Base-by-base conservation (phyloP, 2,888 invertebrate genomes). In the Stenodema calcarata region DNA sequence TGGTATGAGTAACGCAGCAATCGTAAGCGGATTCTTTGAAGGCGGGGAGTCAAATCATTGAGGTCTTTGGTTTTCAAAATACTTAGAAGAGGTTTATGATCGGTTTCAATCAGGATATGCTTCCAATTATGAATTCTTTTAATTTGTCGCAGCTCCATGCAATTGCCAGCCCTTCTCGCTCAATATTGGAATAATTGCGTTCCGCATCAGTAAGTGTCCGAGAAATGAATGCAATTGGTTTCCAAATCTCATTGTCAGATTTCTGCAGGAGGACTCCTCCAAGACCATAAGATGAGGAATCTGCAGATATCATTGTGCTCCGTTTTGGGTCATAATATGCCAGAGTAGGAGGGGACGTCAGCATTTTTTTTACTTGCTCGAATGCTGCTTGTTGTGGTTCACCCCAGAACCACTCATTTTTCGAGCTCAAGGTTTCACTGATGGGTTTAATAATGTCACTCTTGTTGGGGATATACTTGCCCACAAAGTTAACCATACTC, bases 381-480 rank as follows among this genome's bases (percentile, higher is more conserved):
- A 88, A 86, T 30, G 76, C 47, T 27, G 50, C n/a, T 30, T 62
- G n/a, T 27, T 87, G 85, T 16, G 27, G 14, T 11, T 18, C 12
- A n/a, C 0, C 76, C 87, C 87, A 87, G 11, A 42, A 12, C 41
- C 69, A 85, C 4, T 69, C 54, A n/a, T 23, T 78, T 80, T 86
- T 80, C 12, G 83, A 87, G 50, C 84, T 88, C 0, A 88, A 30
- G 12, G 87, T 23, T 0, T 75, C 69, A n/a, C 76, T 87, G 14
- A 88, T 27, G 42, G 12, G 12, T n/a, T n/a, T n/a, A n/a, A n/a
- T n/a, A n/a, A n/a, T n/a, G n/a, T n/a, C n/a, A 27, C 76, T 47
- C 0, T 81, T 9, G 50, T 88, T 88, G 4, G 87, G 87, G 44
- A 88, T 88, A 62, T 87, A 87, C 44, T 87, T 88, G 6, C 54